phyloP scores from a whole-genome alignment of 1,140 invertebrate species.

The Trachymyrmex septentrionalis region DNA sequence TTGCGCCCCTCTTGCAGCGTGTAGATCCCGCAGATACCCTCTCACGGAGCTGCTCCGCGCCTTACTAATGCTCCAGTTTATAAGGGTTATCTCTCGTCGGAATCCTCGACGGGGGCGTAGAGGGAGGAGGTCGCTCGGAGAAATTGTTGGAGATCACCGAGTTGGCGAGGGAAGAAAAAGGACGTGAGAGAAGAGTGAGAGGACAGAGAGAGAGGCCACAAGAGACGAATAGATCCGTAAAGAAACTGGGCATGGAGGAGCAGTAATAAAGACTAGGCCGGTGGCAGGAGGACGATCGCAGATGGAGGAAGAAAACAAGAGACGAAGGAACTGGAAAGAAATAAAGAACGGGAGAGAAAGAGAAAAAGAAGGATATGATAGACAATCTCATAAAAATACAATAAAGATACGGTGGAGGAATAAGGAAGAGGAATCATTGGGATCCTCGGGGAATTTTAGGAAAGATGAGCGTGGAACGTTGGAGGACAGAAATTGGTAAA shows the following conservation, averaged over 20 bases:
- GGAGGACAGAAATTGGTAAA: constrained; percentile 52
- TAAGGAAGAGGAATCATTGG: constrained; percentile 53
- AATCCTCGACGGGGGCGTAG: constrained; percentile 66
- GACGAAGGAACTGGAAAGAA: background rate
- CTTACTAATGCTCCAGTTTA: constrained; percentile 86
- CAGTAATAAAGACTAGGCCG: constrained; percentile 25
- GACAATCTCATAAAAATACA: constrained; percentile 41
- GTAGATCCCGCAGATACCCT: constrained; percentile 74
- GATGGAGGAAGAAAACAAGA: constrained; percentile 14
- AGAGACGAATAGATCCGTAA: constrained; percentile 24
- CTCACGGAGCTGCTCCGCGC: constrained; percentile 76
- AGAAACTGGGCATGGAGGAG: background rate
- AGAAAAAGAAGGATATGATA: background rate
- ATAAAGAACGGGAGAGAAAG: background rate
- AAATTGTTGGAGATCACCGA: constrained; percentile 36
- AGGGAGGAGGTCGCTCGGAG: constrained; percentile 49
- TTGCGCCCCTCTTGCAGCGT: constrained; percentile 71
- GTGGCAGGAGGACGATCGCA: constrained; percentile 17
- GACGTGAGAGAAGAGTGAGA: constrained; percentile 36
- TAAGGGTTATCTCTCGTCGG: constrained; percentile 83
- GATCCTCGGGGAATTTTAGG: constrained; percentile 52
- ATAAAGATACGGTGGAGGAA: constrained; percentile 21
- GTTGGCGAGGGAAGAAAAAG: constrained; percentile 19
- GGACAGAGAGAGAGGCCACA: constrained; percentile 7
- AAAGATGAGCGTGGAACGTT: constrained; percentile 32